phyloP scores from a whole-genome alignment of 2,113 vertebrate genomes.

The Macquaria australasica region DNA sequence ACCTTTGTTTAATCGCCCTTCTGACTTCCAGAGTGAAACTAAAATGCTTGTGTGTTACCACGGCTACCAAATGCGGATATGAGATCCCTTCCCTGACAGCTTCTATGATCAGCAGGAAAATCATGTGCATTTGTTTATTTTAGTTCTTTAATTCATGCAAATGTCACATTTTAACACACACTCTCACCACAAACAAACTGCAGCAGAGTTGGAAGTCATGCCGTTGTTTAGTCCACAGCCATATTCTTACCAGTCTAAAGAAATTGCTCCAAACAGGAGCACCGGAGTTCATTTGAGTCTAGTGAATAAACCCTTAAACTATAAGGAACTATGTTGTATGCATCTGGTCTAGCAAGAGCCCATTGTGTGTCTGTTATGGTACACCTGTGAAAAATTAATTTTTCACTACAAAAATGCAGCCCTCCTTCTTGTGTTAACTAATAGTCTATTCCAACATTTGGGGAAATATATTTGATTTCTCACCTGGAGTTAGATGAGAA shows the following conservation, averaged over 20 bases:
- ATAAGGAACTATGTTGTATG: neutral
- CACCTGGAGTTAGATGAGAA: slow-evolving; percentile 32
- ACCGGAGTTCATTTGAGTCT: neutral
- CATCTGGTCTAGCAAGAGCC: neutral
- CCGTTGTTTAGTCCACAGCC: neutral
- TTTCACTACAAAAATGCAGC: neutral
- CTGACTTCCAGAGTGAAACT: neutral
- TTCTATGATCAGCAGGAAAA: neutral
- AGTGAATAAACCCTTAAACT: neutral
- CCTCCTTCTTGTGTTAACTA: neutral
- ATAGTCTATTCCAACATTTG: slow-evolving; percentile 1
- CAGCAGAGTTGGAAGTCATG: neutral
- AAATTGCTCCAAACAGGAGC: neutral
- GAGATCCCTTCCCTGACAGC: neutral
- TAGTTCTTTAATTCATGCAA: neutral
- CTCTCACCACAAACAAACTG: neutral
- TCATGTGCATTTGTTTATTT: neutral
- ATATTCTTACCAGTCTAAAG: neutral
- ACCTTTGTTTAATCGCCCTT: neutral
- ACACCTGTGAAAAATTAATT: neutral
- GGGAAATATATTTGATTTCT: slow-evolving; percentile 20
- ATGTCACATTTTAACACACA: too few relatives aligned
- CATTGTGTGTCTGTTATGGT: neutral
- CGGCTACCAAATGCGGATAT: neutral
- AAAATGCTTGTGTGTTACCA: neutral